These are phyloP conservation scores for Melanotaenia maccullochi DNA, from an alignment of 2,797 vertebrate species.

Conservation along the genomic window DNA sequence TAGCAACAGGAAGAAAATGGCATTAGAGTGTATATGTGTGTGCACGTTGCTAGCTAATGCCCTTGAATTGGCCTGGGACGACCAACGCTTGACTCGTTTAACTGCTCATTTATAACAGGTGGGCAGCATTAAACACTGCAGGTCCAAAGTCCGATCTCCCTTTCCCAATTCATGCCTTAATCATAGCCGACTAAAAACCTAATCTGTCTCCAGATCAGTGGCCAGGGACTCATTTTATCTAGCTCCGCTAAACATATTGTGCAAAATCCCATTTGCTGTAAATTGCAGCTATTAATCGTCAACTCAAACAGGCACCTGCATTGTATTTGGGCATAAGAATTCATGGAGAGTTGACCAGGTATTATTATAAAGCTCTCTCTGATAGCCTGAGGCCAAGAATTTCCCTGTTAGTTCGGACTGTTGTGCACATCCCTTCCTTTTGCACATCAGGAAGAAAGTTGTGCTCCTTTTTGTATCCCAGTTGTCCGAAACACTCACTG, in stretches of 20 bases:
- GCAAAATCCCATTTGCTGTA: slow-evolving; percentile 76
- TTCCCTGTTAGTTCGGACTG: slow-evolving; percentile 25
- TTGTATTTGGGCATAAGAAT: slow-evolving; percentile 49
- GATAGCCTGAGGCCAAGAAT: slow-evolving; percentile 37
- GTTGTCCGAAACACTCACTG: slow-evolving; percentile 24
- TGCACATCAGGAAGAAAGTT: slow-evolving; percentile 35
- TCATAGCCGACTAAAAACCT: slow-evolving; percentile 77
- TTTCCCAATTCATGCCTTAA: slow-evolving; percentile 75
- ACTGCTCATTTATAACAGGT: slow-evolving; percentile 81
- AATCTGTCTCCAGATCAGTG: slow-evolving; percentile 80
- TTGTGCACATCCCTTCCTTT: slow-evolving; percentile 20
- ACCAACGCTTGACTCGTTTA: slow-evolving; percentile 74
- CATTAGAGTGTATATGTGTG: slow-evolving; percentile 30
- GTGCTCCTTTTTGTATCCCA: slow-evolving; percentile 17
- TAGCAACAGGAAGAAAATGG: slow-evolving; percentile 29
- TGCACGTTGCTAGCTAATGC: slow-evolving; percentile 53
- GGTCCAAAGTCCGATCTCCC: slow-evolving; percentile 70
- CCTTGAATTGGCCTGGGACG: slow-evolving; percentile 75
- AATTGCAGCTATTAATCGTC: slow-evolving; percentile 80
- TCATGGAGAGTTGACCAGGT: slow-evolving; percentile 46
- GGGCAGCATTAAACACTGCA: slow-evolving; percentile 71
- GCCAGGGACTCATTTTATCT: slow-evolving; percentile 78
- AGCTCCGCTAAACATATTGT: slow-evolving; percentile 76
- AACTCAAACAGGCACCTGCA: slow-evolving; percentile 71
- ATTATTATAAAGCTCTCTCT: slow-evolving; percentile 35